These are phyloP conservation scores for Acrobasis repandana DNA, from an alignment of 2,888 invertebrate genomes.

Conservation along the genomic window DNA sequence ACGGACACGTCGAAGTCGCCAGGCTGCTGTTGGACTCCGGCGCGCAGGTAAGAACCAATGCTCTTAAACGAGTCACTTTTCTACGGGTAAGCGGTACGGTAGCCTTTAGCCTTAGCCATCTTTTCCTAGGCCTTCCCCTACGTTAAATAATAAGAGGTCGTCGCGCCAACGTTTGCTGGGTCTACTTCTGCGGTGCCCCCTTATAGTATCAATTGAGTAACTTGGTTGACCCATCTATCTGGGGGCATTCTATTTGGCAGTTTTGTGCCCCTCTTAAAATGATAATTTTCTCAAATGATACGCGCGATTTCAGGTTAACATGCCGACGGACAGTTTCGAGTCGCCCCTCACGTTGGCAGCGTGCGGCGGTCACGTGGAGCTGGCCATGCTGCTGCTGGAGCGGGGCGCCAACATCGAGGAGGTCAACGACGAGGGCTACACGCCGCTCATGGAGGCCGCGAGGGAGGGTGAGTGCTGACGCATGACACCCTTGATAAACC, in stretches of 20 bases:
- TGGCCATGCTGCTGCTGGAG: conserved; percentile 97
- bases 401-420: conserved; percentile 99
- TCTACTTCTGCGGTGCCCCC: too few species aligned
- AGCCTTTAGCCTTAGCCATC: too few species aligned
- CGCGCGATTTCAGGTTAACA: conserved; percentile 91
- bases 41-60: conserved; percentile 87
- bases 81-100: too few species aligned
- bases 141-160: too few species aligned
- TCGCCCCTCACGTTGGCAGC: conserved; percentile 99
- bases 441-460: conserved; percentile 99
- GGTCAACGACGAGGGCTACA: conserved; percentile 99
- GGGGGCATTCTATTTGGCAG: too few species aligned
- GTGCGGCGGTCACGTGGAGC: conserved; percentile 98
- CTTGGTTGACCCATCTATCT: too few species aligned
- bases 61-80: not conserved
- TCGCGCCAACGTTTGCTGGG: too few species aligned
- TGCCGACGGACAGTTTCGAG: conserved; percentile 99
- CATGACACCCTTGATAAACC: too few species aligned
- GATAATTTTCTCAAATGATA: not conserved
- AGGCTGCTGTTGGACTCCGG: conserved; percentile 96
- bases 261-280: not conserved
- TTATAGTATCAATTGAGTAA: too few species aligned
- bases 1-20: conserved; percentile 99
- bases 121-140: too few species aligned
- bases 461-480: conserved; percentile 84